A percentile compares a stretch with the other conserved stretches of the same genome.
These are phyloP conservation scores for Phenganax marumi DNA, from an alignment of 92 coral and sea anemone species.

Conservation along the genomic window DNA sequence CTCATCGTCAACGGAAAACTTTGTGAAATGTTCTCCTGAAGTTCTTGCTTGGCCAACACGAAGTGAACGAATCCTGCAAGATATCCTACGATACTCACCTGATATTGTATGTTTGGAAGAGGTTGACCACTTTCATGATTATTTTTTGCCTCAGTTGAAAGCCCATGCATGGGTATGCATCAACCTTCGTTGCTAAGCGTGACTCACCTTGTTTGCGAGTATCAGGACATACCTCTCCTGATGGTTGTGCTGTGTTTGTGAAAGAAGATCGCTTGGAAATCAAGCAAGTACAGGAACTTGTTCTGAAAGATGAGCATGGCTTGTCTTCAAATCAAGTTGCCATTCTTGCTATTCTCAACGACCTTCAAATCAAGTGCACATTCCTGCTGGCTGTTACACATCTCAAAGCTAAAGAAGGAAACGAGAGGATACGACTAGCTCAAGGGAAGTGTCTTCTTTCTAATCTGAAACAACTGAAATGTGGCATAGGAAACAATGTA, in stretches of 20 bases:
- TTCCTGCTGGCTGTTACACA: slow-evolving; percentile 77
- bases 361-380: slow-evolving; percentile 50
- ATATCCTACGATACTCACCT: slow-evolving; percentile 72
- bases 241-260: slow-evolving; percentile 88
- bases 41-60: slow-evolving; percentile 77
- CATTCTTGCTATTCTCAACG: slow-evolving; percentile 63
- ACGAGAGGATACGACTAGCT: slow-evolving; percentile 58
- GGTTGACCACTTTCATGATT: slow-evolving; percentile 92
- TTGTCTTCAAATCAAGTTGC: slow-evolving; percentile 74
- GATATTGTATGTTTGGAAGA: slow-evolving; percentile 84
- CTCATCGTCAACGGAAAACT: slow-evolving; percentile 80
- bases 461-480: slow-evolving; percentile 51
- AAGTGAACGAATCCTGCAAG: slow-evolving; percentile 70
- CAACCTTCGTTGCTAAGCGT: slow-evolving; percentile 64
- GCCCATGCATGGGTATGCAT: slow-evolving; percentile 75
- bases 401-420: slow-evolving; percentile 82
- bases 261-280: slow-evolving; percentile 69
- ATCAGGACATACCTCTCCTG: slow-evolving; percentile 79
- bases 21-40: slow-evolving; percentile 75
- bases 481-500: slow-evolving; percentile 52
- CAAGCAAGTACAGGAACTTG: slow-evolving; percentile 50
- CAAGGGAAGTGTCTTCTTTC: slow-evolving; percentile 69
- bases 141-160: slow-evolving; percentile 63
- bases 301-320: slow-evolving; percentile 66
- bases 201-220: slow-evolving; percentile 87